phyloP scores from a whole-genome alignment of 2,888 invertebrate species.

The Orchesellides sinensis region DNA sequence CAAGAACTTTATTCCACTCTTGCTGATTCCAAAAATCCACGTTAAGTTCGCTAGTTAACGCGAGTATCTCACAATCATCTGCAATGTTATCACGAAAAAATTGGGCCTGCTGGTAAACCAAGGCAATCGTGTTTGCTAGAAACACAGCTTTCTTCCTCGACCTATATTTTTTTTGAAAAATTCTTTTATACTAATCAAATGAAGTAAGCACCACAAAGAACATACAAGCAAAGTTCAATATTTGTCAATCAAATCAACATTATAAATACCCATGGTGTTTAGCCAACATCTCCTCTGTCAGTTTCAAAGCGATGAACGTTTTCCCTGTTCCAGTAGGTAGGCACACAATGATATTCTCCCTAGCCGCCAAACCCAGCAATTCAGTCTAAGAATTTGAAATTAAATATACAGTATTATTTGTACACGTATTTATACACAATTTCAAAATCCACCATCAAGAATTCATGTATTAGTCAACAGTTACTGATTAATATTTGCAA shows the following conservation, averaged over 20 bases:
- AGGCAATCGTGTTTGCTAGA: conserved; percentile 88
- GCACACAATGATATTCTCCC: conserved; percentile 92
- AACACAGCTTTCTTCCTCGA: conserved; percentile 87
- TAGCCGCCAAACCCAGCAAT: conserved; percentile 84
- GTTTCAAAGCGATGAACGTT: conserved; percentile 90
- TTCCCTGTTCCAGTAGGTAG: conserved; percentile 96
- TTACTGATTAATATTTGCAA: no score
- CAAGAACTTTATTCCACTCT: conserved; percentile 83
- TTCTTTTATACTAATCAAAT: no score
- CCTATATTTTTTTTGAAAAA: no score
- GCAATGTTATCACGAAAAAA: conserved; percentile 76
- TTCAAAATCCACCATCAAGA: no score
- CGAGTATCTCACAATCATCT: conserved; percentile 79
- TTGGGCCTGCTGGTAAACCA: conserved; percentile 87
- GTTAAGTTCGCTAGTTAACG: conserved; percentile 85
- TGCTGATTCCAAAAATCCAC: conserved; percentile 85
- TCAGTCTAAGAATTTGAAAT: no score
- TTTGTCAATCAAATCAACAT: no score
- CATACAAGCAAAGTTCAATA: no score
- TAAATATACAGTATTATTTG: no score
- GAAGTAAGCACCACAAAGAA: not conserved
- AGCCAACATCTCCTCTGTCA: conserved; percentile 82
- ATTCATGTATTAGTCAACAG: no score
- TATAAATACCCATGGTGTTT: not conserved
- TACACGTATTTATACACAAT: no score